phyloP scores from a whole-genome alignment of 1,140 invertebrate species.

The Diorhabda sublineata region DNA sequence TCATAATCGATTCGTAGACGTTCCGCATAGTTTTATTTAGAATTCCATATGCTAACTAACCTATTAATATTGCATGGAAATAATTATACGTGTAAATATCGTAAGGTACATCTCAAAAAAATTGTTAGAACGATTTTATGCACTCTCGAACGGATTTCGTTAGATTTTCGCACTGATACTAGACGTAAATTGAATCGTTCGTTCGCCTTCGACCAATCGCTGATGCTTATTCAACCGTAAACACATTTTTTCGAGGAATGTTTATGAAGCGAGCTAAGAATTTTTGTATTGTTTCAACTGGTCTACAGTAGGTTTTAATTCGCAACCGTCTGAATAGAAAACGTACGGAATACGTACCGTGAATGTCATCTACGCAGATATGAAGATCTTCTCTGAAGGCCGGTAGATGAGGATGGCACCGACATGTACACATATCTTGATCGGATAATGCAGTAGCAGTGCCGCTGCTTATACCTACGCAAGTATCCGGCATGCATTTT shows the following conservation, averaged over 20 bases:
- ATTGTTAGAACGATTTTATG: too few relatives aligned
- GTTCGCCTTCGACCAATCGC: not conserved
- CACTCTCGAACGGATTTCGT: too few relatives aligned
- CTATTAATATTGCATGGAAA: too few relatives aligned
- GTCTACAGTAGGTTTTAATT: not conserved
- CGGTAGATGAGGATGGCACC: conserved; percentile 57
- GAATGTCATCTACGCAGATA: conserved; percentile 67
- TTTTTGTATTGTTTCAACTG: not conserved
- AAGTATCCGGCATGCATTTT: conserved; percentile 48
- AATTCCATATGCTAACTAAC: too few relatives aligned
- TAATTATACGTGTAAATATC: too few relatives aligned
- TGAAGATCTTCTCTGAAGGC: conserved; percentile 66
- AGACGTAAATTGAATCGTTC: too few relatives aligned
- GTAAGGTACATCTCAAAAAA: too few relatives aligned
- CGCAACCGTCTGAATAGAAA: not conserved
- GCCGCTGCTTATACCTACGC: conserved; percentile 54
- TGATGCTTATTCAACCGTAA: not conserved
- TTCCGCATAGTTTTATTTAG: too few relatives aligned
- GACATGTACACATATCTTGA: conserved; percentile 56
- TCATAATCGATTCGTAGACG: too few relatives aligned
- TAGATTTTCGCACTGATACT: too few relatives aligned
- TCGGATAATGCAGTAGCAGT: conserved; percentile 45
- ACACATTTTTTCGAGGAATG: not conserved
- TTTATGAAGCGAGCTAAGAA: not conserved
- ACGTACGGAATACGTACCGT: conserved; percentile 51